Evolutionary conservation across 2,797 vertebrate species (phyloP).

Genomic region (Fistularia tabacaria): DNA sequence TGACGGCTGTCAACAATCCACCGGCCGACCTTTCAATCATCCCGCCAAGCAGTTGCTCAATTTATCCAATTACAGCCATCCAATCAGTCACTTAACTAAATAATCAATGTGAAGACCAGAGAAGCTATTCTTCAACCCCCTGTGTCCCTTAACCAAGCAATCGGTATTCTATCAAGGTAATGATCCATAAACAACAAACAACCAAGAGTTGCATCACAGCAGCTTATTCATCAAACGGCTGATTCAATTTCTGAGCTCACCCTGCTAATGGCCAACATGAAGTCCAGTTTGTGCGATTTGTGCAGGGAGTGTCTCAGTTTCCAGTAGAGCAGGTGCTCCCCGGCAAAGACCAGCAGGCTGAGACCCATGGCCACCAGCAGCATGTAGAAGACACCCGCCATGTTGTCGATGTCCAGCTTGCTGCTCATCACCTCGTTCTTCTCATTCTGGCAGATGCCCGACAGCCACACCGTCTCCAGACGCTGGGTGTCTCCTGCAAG

Average conservation of each 20-base stretch:
- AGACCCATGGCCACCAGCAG: conserved; percentile 98
- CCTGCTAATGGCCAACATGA: conserved; percentile 93
- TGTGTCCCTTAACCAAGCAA: conserved; percentile 12
- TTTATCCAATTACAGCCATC: conserved; percentile 27
- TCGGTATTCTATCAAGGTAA: conserved; percentile 13
- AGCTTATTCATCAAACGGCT: background rate
- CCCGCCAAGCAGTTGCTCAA: conserved; percentile 15
- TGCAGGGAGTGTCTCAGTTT: conserved; percentile 87
- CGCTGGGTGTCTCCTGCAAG: conserved; percentile 90
- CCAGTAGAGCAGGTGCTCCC: conserved; percentile 98
- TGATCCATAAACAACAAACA: conserved; percentile 18
- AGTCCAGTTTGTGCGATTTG: conserved; percentile 85
- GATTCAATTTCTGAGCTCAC: conserved; percentile 63
- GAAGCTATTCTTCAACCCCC: conserved; percentile 10
- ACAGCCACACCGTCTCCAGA: conserved; percentile 95
- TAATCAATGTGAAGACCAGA: conserved; percentile 25
- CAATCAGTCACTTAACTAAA: conserved; percentile 31
- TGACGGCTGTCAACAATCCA: conserved; percentile 13
- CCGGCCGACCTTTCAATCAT: conserved; percentile 24
- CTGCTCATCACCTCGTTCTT: conserved; percentile 99
- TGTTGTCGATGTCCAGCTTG: conserved; percentile 98
- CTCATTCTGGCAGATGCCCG: conserved; percentile 97
- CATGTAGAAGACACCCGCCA: conserved; percentile 99
- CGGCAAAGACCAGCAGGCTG: conserved; percentile 94
- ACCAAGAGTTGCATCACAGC: background rate